Evolutionary conservation across 2,797 vertebrate genomes (phyloP).

Genomic region (Galaxias olidus): DNA sequence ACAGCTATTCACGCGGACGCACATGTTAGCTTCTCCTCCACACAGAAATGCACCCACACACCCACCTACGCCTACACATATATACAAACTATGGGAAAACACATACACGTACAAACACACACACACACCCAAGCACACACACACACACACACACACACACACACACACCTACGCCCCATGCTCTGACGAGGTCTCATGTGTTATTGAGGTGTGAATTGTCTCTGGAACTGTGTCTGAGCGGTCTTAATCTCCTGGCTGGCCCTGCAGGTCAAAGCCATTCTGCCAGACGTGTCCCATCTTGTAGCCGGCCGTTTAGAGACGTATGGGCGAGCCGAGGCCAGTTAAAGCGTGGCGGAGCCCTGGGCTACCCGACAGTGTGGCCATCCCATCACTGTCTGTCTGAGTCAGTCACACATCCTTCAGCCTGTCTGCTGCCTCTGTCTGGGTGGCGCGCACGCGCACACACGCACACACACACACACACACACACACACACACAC

Average conservation of each 20-base stretch:
- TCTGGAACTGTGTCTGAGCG: conserved; percentile 37
- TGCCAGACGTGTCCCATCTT: conserved; percentile 40
- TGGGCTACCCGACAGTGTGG: neutral
- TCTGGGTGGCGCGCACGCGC: too few species aligned
- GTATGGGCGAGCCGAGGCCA: neutral
- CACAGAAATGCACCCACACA: conserved; percentile 2
- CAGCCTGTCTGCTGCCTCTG: too few species aligned
- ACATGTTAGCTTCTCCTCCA: neutral
- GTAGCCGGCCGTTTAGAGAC: neutral
- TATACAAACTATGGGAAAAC: conserved; percentile 19
- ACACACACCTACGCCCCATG: conserved; percentile 2
- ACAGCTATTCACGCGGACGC: conserved; percentile 27
- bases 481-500: too few species aligned
- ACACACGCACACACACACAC: too few species aligned
- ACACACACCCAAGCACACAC: conserved; percentile 10
- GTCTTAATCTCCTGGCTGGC: conserved; percentile 66
- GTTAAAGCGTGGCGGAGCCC: neutral
- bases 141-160: neutral
- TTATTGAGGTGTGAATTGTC: conserved; percentile 26
- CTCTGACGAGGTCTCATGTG: neutral
- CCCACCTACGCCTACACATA: neutral
- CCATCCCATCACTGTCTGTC: neutral
- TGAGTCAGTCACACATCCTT: neutral
- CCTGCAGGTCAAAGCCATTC: conserved; percentile 73
- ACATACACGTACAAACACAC: conserved; percentile 29